Percentiles rank a stretch among this genome's conserved stretches.
Evolutionary conservation across 2,113 vertebrate genomes (phyloP).

Genomic region (Alouatta palliata): DNA sequence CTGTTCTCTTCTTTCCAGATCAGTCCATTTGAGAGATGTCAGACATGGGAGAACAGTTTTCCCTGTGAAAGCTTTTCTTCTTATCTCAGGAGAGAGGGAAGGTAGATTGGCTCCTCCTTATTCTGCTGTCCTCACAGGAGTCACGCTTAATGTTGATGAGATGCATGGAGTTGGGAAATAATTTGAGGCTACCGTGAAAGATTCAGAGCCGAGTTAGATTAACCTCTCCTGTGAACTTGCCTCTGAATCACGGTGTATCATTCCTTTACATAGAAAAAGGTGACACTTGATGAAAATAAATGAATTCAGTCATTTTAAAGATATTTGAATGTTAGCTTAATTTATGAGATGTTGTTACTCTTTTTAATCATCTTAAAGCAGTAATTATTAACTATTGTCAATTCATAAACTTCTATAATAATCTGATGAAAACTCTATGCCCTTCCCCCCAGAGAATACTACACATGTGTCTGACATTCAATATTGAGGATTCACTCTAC

Average conservation of each 20-base stretch:
- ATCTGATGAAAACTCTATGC: not conserved
- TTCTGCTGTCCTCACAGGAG: not conserved
- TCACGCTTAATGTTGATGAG: not conserved
- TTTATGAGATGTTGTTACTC: not conserved
- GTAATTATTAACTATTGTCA: not conserved
- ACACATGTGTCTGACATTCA: not conserved
- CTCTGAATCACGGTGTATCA: not conserved
- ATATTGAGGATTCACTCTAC: accelerated
- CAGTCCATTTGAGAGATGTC: accelerated
- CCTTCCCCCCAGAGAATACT: not conserved
- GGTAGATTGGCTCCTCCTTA: accelerated
- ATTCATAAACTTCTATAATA: not conserved
- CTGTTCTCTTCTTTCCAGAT: too few species aligned
- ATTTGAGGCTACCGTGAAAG: too few species aligned
- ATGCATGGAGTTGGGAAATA: too few species aligned
- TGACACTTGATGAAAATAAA: not conserved
- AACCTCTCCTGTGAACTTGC: too few species aligned
- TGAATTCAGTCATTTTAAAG: too few species aligned
- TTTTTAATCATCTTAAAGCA: not conserved
- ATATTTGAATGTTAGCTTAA: not conserved
- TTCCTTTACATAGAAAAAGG: not conserved
- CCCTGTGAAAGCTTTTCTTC: too few species aligned
- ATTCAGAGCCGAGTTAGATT: not conserved
- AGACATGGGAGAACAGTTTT: not conserved
- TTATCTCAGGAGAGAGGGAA: not conserved